phyloP scores from a whole-genome alignment of 2,888 invertebrate genomes.

The Hetaerina titia region DNA sequence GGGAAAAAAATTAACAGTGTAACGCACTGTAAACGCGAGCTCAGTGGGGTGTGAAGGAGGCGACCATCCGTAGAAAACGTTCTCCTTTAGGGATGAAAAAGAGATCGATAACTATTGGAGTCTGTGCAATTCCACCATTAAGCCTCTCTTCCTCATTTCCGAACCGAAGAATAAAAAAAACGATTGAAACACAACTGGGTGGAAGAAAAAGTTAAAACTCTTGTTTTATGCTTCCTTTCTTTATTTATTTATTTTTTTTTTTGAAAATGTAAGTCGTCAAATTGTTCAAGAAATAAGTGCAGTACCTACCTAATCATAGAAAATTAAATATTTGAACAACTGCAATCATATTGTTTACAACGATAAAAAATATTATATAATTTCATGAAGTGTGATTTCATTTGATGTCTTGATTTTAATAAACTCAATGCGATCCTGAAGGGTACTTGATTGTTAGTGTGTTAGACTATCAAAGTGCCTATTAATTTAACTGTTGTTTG shows the following conservation, averaged over 20 bases:
- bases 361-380: not conserved
- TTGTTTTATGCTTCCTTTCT: not conserved
- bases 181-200: not conserved
- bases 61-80: conserved; percentile 53
- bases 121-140: conserved; percentile 55
- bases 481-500: too few relatives aligned
- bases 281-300: not conserved
- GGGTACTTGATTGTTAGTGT: too few relatives aligned
- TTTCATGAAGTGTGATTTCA: not conserved
- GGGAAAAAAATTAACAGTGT: conserved; percentile 49
- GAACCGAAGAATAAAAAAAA: not conserved
- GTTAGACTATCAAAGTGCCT: too few relatives aligned
- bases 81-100: conserved; percentile 34
- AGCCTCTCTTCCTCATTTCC: conserved; percentile 53
- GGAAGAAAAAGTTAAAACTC: not conserved
- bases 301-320: not conserved
- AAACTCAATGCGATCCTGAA: too few relatives aligned
- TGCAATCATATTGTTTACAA: not conserved
- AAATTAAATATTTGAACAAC: not conserved
- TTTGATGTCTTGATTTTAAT: too few relatives aligned
- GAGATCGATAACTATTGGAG: conserved; percentile 49
- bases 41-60: conserved; percentile 61
- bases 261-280: not conserved
- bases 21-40: conserved; percentile 57
- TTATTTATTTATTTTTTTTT: not conserved